phyloP scores from a whole-genome alignment of 2,113 vertebrate species.

The Falcunculus frontatus region DNA sequence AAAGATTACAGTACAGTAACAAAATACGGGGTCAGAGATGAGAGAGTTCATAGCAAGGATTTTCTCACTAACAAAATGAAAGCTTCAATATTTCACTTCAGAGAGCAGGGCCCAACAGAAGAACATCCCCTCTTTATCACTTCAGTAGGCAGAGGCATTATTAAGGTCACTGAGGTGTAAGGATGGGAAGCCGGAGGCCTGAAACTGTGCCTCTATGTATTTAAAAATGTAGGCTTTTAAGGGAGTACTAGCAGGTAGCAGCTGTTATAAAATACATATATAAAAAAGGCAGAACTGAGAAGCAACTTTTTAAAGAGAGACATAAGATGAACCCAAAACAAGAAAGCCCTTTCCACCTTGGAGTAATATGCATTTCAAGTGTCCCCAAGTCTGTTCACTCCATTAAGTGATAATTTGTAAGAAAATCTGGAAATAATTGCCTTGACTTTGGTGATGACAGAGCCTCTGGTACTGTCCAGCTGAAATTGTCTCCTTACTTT shows the following conservation, averaged over 20 bases:
- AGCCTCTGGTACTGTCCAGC: not conserved
- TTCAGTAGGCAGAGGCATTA: conserved; percentile 48
- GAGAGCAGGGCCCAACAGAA: conserved; percentile 5
- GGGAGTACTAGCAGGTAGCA: not conserved
- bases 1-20: not conserved
- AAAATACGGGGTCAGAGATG: not conserved
- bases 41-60: conserved; percentile 9
- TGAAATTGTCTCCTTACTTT: not conserved
- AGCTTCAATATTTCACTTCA: conserved; percentile 42
- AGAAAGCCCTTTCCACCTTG: not conserved
- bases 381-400: not conserved
- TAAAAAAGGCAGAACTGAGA: not conserved
- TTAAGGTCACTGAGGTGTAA: conserved; percentile 50
- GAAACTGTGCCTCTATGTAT: not conserved
- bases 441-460: not conserved
- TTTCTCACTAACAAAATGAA: conserved; percentile 46
- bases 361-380: not conserved
- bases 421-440: not conserved
- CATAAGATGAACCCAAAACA: not conserved
- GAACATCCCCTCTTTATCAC: conserved; percentile 32
- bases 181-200: conserved; percentile 17
- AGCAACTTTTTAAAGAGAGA: not conserved
- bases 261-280: not conserved
- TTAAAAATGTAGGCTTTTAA: not conserved
- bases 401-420: not conserved